Conservation (phyloP, 2,113 vertebrate genomes). For the Coregonus clupeaformis region DNA sequence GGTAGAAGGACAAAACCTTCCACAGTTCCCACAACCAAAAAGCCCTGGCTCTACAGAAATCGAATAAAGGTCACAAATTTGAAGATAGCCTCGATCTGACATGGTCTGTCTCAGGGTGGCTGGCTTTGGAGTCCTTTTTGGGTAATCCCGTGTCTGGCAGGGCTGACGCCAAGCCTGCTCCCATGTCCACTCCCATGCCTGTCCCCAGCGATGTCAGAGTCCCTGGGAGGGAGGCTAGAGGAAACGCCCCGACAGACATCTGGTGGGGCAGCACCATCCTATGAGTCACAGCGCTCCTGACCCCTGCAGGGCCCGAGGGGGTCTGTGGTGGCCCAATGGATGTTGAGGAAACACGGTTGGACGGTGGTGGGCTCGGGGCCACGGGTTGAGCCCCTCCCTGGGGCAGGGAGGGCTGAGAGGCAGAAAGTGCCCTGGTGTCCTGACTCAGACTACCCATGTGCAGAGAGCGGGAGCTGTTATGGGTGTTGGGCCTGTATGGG, state of each 20-base stretch:
- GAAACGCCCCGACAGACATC: constrained; percentile 73
- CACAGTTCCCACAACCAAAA: constrained; percentile 16
- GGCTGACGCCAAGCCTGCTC: constrained; percentile 31
- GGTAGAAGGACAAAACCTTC: constrained; percentile 13
- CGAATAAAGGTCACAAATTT: constrained; percentile 87
- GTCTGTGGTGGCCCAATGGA: constrained; percentile 75
- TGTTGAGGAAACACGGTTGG: constrained; percentile 76
- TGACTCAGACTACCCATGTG: constrained; percentile 83
- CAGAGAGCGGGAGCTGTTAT: constrained; percentile 84
- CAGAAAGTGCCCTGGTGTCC: constrained; percentile 87
- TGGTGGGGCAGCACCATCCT: constrained; percentile 79
- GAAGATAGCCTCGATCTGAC: constrained; percentile 89
- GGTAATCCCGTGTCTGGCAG: constrained; percentile 72
- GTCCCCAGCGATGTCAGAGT: constrained; percentile 42
- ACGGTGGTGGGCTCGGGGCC: constrained; percentile 79
- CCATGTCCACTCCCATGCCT: constrained; percentile 35
- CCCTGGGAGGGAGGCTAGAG: constrained; percentile 52
- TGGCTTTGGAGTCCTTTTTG: constrained; percentile 80
- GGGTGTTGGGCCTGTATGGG: constrained; percentile 74
- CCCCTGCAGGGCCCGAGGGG: constrained; percentile 44
- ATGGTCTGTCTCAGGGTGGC: constrained; percentile 83
- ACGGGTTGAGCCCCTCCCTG: constrained; percentile 73
- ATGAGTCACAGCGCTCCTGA: constrained; percentile 65
- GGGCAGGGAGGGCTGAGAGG: constrained; percentile 91
- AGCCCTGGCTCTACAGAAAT: not conserved